Base-by-base conservation (phyloP, 2,888 invertebrate species). In the Conchocele bisecta region DNA sequence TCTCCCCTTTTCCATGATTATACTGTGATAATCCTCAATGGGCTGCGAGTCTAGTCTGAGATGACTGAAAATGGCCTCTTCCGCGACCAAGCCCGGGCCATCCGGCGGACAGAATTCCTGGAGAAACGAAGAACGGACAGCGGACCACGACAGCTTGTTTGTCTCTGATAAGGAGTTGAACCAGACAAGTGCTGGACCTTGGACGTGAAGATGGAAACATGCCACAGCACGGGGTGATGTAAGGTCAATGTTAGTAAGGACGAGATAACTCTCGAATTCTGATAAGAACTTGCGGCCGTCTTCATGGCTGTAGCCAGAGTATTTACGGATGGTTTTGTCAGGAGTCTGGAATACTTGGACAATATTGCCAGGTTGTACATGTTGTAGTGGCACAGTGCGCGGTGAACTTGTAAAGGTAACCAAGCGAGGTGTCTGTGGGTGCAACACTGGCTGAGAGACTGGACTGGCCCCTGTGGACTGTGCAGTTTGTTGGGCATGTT, bases 181-280 rank as follows among this genome's bases (percentile, higher is more conserved):
- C 56, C 39, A 56, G 5, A 41, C 37, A 4, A 56, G 41, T 13
- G 41, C 56, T 24, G 56, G 39, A 7, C 56, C 56, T 13, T 26
- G 26, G 13, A 56, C 26, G n/a, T 41, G 56, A 15, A 56, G 33
- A 17, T 41, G 56, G 29, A 39, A 56, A n/a, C n/a, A 39, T n/a
- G 41, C 56, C 13, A 56, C 24, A 15, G 26, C 33, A 17, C 41
- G 17, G 17, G 33, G 33, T 6, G 54, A 54, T 5, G 20, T 29
- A 3, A 17, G 7, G 3, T 56, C 56, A 41, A 41, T 41, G 26
- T 17, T 15, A 15, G 41, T 22, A 9, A 56, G 22, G 11, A 24
- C 37, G 11, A 41, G 24, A 56, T 41, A 41, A 33, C 26, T 26
- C 29, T 56, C 56, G 28, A 56, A 56, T 9, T 56, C 56, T 13